phyloP scores from a whole-genome alignment of 2,888 invertebrate genomes.

The Mythimna vitellina region DNA sequence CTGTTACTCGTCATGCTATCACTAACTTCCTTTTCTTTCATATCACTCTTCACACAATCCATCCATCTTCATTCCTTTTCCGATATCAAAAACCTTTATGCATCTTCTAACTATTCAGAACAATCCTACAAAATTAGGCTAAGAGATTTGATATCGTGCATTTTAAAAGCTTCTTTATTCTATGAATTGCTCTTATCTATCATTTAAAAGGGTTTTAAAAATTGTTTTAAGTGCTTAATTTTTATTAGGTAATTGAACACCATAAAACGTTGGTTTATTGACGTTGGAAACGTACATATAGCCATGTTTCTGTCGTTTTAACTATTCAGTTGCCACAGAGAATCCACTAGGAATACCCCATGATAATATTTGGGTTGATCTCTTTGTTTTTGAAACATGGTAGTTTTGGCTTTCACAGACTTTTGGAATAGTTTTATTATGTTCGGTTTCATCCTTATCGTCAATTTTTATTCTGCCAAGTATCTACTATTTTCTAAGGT shows the following conservation, averaged over 20 bases:
- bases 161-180: constrained; percentile 37
- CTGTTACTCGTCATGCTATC: no score
- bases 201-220: constrained; percentile 67
- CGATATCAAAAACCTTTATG: background rate
- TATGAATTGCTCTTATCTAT: constrained; percentile 67
- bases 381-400: no score
- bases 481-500: no score
- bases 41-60: no score
- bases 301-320: background rate
- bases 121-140: background rate
- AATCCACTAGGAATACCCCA: background rate
- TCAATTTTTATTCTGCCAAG: no score
- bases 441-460: no score
- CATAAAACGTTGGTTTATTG: constrained; percentile 38
- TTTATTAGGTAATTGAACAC: constrained; percentile 64
- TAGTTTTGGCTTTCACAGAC: background rate
- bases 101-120: background rate
- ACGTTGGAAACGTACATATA: constrained; percentile 10
- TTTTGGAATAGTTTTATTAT: background rate
- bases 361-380: background rate
- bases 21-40: no score
- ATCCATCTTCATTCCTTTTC: background rate
- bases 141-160: constrained; percentile 32
- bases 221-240: constrained; percentile 65
- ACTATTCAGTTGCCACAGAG: background rate